Evolutionary conservation across 2,797 vertebrate species (phyloP), one percentile per base, ranked within the genome.

Genomic region (Spinibarbus caldwelli): DNA sequence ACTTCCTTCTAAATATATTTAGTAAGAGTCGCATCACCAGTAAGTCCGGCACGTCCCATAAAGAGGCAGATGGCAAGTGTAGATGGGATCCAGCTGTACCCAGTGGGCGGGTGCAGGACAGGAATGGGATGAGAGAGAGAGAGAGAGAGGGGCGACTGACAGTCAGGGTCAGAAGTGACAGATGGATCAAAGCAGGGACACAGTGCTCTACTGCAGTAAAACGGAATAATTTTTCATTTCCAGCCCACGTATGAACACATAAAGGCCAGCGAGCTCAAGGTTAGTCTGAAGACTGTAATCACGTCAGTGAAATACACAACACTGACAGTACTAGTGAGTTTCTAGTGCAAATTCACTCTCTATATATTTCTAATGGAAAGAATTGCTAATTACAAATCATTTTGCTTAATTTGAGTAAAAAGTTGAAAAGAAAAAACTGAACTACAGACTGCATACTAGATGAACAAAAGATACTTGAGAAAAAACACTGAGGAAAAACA

Each of bases 241-340:
- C 52, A 73, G 67, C 52, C 83, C 54, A 78, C 43, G 26, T 77
- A 70, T 41, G 70, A 77, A 43, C 75, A 49, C 49, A 47, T 57
- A 85, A 41, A 83, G 68, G 15, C 86, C 3, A 19, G 57, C 78
- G 54, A 21, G 80, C 80, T 91, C 91, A 94, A 93, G 92, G 93
- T 92, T 90, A 91, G 89, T 62, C 85, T 86, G 77, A 76, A 84
- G 43, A 47, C 72, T 70, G 87, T 59, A 78, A 76, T 38, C 43
- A 36, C 9, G 67, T 77, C 23, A 77, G n/a, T 62, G 66, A 86
- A 84, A 83, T 67, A 47, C 71, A 66, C 17, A 72, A 79, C 83
- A 59, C 62, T 43, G 64, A 67, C 2, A 62, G 66, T 34, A 68
- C 19, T 26, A 19, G 11, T 62, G 11, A 15, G 9, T 11, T 38